Conservation (phyloP, 2,113 vertebrate genomes). For the Charina bottae region DNA sequence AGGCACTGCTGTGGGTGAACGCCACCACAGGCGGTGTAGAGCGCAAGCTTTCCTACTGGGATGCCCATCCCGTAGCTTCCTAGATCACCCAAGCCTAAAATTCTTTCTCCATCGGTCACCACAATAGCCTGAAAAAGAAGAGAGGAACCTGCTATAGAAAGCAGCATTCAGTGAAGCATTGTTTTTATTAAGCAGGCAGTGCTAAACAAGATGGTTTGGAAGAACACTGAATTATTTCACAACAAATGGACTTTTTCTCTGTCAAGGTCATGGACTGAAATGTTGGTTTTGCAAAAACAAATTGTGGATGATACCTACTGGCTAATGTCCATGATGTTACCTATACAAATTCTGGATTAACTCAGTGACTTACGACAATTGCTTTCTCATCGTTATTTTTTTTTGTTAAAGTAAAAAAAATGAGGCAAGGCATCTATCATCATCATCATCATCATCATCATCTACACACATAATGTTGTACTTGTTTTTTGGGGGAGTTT, state of each 20-base stretch:
- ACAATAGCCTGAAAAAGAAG: conserved; percentile 85
- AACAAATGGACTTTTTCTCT: background rate
- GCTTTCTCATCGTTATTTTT: background rate
- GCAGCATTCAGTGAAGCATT: background rate
- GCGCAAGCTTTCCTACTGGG: conserved; percentile 94
- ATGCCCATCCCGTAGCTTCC: conserved; percentile 97
- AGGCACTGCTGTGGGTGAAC: conserved; percentile 92
- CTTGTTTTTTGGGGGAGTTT: no score
- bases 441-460: background rate
- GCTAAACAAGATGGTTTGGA: background rate
- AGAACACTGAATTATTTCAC: background rate
- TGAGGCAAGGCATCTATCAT: background rate
- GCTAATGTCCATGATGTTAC: background rate
- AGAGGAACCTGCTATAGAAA: conserved; percentile 14
- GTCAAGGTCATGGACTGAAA: background rate
- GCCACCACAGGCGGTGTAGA: conserved; percentile 96
- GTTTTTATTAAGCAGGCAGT: background rate
- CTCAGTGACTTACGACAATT: background rate
- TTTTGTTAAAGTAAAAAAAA: background rate
- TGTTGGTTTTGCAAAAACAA: background rate
- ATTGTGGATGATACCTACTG: background rate
- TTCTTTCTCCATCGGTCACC: conserved; percentile 96
- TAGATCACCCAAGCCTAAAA: conserved; percentile 94
- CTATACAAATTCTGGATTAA: background rate
- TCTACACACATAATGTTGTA: no score